Evolutionary conservation across 2,797 vertebrate species (phyloP), one percentile per base, ranked within the genome.

Genomic region (Ibycter americanus): DNA sequence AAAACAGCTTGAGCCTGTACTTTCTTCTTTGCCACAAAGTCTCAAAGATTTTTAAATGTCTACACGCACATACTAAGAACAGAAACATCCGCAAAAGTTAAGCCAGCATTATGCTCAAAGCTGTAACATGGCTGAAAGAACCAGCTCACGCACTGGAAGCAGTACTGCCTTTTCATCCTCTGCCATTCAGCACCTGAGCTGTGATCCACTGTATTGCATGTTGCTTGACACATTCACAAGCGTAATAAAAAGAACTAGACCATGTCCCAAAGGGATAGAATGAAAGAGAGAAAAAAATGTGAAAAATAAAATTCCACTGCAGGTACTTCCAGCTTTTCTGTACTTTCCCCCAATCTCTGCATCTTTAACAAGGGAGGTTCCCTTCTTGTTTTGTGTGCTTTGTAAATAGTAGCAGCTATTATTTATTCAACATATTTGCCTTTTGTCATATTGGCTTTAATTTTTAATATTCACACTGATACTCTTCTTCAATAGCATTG

Each of bases 371-470:
- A 86, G 74, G 40, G 80, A 84, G 65, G 68, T 81, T 79, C 74
- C 84, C 22, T 38, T 82, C 70, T 79, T 90, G 63, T 62, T 97
- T 97, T 93, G 87, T 86, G 79, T 90, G 95, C 86, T 88, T 94
- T 77, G 86, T 97, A 96, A 97, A 93, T 85, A 96, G 62, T 73
- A 77, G 59, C 22, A 95, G 26, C 58, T 74, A 95, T 97, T 93
- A 96, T 97, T 97, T 97, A 97, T 97, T 97, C 58, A 97, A 89
- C 56, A 65, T 93, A 92, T 93, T 97, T 97, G 65, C 85, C 85
- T 97, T 97, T 95, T 83, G 95, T 73, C 83, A 91, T 29, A 65
- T 93, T 80, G 56, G 89, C 86, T 97, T 94, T 95, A 85, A 96
- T 96, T 95, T 98, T 97, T 97, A 96, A 96, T 96, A 96, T 87